These are phyloP conservation scores for Acleris emargana DNA, from an alignment of 2,888 invertebrate genomes.

Conservation along the genomic window DNA sequence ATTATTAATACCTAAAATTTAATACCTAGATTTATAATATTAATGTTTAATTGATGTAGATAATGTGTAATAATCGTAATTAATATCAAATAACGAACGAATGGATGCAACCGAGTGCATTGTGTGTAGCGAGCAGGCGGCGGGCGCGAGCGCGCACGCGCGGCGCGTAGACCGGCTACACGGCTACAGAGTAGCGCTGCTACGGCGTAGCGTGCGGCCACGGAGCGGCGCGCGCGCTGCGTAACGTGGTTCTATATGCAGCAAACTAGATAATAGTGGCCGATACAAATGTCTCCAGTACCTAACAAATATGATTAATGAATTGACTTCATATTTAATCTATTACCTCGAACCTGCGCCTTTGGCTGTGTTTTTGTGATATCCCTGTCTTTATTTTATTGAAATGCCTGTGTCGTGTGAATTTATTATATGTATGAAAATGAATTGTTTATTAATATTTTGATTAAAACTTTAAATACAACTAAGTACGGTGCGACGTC, in stretches of 20 bases:
- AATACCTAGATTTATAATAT: conserved; percentile 82
- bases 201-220: conserved; percentile 40
- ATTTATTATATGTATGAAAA: conserved; percentile 69
- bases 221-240: conserved; percentile 46
- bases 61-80: conserved; percentile 81
- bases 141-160: conserved; percentile 40
- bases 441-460: conserved; percentile 67
- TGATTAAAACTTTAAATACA: conserved; percentile 78
- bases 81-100: conserved; percentile 64
- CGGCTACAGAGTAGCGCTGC: conserved; percentile 42
- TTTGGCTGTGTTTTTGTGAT: conserved; percentile 74
- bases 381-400: conserved; percentile 81
- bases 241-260: conserved; percentile 51
- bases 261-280: conserved; percentile 72
- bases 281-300: conserved; percentile 72
- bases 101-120: conserved; percentile 77
- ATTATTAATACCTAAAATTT: conserved; percentile 85
- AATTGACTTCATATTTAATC: conserved; percentile 82
- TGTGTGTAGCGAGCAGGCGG: conserved; percentile 66
- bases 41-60: conserved; percentile 84
- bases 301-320: conserved; percentile 82
- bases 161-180: conserved; percentile 22
- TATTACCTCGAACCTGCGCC: conserved; percentile 82
- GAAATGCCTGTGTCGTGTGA: conserved; percentile 74
- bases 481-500: conserved; percentile 79